phyloP scores from a whole-genome alignment of 2,888 invertebrate species.

The Taenaris catops region DNA sequence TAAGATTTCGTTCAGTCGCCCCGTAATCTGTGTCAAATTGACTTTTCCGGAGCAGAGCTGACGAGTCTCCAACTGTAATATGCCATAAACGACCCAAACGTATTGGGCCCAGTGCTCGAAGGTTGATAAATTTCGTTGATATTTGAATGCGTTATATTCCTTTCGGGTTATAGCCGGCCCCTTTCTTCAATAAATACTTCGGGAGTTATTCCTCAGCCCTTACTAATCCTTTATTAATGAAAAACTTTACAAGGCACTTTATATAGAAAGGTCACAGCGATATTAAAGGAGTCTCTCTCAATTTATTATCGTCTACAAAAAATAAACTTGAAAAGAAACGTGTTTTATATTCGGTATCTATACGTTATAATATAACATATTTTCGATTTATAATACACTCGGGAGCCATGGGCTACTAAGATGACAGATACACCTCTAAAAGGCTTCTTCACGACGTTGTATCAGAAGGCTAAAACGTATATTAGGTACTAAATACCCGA shows the following conservation, averaged over 20 bases:
- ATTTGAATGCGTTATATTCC: slow-evolving; percentile 73
- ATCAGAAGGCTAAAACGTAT: too few species aligned
- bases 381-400: too few species aligned
- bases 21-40: slow-evolving; percentile 73
- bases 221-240: slow-evolving; percentile 32
- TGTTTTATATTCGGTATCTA: too few species aligned
- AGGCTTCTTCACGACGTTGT: too few species aligned
- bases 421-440: too few species aligned
- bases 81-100: slow-evolving; percentile 71
- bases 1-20: slow-evolving; percentile 51
- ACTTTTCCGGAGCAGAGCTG: slow-evolving; percentile 70
- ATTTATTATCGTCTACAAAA: neutral
- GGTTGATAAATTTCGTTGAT: slow-evolving; percentile 73
- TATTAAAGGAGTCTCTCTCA: slow-evolving; percentile 2
- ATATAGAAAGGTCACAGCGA: slow-evolving; percentile 3
- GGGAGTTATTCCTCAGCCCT: slow-evolving; percentile 45
- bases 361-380: too few species aligned
- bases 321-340: too few species aligned
- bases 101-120: slow-evolving; percentile 64
- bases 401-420: too few species aligned
- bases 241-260: slow-evolving; percentile 32
- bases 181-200: slow-evolving; percentile 57
- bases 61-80: slow-evolving; percentile 69
- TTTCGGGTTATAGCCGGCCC: slow-evolving; percentile 51
- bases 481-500: too few species aligned